Evolutionary conservation across 2,888 invertebrate genomes (phyloP).

Genomic region (Eupeodes luniger): DNA sequence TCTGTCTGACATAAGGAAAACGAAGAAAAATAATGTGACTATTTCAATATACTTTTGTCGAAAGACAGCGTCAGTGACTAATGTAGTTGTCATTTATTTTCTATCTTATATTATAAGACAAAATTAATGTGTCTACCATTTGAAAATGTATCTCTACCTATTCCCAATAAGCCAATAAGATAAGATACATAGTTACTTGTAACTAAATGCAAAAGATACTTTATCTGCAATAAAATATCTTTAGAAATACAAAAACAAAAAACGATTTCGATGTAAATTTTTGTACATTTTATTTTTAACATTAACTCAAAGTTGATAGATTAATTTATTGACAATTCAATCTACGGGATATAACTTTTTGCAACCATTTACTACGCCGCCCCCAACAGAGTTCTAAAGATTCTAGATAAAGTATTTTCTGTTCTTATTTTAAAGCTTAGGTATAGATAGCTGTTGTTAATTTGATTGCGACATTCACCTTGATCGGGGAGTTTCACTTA

Average conservation of each 20-base stretch:
- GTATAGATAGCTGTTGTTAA: not conserved
- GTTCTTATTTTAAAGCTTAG: not conserved
- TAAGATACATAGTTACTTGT: not conserved
- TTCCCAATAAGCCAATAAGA: too few species aligned
- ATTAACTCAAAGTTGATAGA: constrained; percentile 16
- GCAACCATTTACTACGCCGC: constrained; percentile 53
- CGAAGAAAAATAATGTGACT: constrained; percentile 22
- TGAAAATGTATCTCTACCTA: not conserved
- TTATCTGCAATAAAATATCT: constrained; percentile 37
- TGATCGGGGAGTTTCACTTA: constrained; percentile 49
- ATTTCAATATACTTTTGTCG: not conserved
- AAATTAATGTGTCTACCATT: constrained; percentile 14
- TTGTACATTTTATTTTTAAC: not conserved
- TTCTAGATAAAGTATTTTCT: not conserved
- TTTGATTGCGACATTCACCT: constrained; percentile 66
- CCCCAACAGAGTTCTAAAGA: not conserved
- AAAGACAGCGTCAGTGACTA: constrained; percentile 59
- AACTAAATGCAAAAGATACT: constrained; percentile 17
- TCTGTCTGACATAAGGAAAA: constrained; percentile 5
- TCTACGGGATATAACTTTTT: not conserved
- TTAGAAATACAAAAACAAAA: not conserved
- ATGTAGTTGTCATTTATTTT: constrained; percentile 47
- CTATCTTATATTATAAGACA: not conserved
- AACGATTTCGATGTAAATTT: constrained; percentile 58
- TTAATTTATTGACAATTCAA: constrained; percentile 53